Evolutionary conservation across 2,797 vertebrate genomes (phyloP), one percentile per base, ranked within the genome.

Genomic region (Peromyscus nudipes): DNA sequence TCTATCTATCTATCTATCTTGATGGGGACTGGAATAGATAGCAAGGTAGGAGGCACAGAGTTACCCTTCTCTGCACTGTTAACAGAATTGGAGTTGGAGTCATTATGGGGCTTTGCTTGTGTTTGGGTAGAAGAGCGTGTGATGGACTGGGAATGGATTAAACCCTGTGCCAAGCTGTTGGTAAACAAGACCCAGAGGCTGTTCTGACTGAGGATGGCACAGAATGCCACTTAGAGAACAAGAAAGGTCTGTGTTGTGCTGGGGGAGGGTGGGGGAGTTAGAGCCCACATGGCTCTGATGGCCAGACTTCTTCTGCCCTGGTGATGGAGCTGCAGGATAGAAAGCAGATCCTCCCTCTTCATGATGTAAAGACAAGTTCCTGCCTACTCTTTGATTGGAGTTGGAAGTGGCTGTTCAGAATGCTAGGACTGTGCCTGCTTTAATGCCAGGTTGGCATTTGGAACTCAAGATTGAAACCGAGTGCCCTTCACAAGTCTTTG

Each of bases 151-250:
- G 52, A 80, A 7, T 75, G 67, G 43, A 52, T 6, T 75, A 46
- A 84, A 23, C 46, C 57, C 7, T 5, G 49, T 55, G 46, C 43
- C 81, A 81, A 27, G 84, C 80, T 93, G 52, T 87, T 65, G 52
- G 93, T 84, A 77, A 95, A 80, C 79, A 65, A 55, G 65, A 16
- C 29, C 21, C 8, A 25, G 77, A 91, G 85, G 89, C 89, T 27
- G 49, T 73, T 77, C 81, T 49, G 40, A 75, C 80, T 3, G 91
- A 84, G 92, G 93, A 52, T 94, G 94, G 95, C 96, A 95, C 94
- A 10, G 69, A 52, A 27, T 88, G 96, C 91, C 94, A 43, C 96
- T 96, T 40, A 29, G 93, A 94, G 79, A 97, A 97, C 92, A 96
- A 97, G 85, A 69, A 81, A 64, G 55, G 29, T 67, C 49, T 96